phyloP scores from a whole-genome alignment of 2,113 vertebrate species.

The Oreocharis arfaki region DNA sequence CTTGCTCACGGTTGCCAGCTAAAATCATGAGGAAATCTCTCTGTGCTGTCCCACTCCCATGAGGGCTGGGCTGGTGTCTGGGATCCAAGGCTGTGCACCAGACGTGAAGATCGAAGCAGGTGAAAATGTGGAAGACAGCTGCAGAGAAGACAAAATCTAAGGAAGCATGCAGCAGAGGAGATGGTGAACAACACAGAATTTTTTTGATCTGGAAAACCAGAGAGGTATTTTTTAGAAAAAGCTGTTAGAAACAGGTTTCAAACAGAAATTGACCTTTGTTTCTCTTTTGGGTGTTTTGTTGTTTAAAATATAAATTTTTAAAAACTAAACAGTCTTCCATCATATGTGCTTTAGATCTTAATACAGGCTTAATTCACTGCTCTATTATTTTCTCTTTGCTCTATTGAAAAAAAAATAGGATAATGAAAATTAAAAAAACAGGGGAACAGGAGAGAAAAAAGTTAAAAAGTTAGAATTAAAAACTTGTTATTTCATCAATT shows the following conservation, averaged over 20 bases:
- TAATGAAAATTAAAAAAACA: neutral
- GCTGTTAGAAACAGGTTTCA: neutral
- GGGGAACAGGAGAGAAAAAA: neutral
- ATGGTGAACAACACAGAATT: neutral
- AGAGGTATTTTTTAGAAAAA: neutral
- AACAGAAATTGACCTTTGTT: neutral
- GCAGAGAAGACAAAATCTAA: neutral
- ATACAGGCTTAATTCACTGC: neutral
- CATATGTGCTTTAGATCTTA: neutral
- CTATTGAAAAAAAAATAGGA: neutral
- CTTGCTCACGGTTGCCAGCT: neutral
- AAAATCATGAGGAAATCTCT: neutral
- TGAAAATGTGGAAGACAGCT: neutral
- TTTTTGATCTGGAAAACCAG: neutral
- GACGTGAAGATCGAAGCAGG: accelerated
- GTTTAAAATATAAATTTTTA: neutral
- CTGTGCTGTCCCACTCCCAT: neutral
- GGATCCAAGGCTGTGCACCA: neutral
- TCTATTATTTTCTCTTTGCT: neutral
- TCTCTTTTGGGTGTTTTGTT: neutral
- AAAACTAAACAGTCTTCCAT: neutral
- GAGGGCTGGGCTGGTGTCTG: neutral
- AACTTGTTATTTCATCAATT: neutral
- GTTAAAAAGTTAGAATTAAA: neutral
- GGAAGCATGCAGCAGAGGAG: neutral